These are phyloP conservation scores for Molossus alvarezi DNA, from an alignment of 2,797 vertebrate species.

Conservation along the genomic window DNA sequence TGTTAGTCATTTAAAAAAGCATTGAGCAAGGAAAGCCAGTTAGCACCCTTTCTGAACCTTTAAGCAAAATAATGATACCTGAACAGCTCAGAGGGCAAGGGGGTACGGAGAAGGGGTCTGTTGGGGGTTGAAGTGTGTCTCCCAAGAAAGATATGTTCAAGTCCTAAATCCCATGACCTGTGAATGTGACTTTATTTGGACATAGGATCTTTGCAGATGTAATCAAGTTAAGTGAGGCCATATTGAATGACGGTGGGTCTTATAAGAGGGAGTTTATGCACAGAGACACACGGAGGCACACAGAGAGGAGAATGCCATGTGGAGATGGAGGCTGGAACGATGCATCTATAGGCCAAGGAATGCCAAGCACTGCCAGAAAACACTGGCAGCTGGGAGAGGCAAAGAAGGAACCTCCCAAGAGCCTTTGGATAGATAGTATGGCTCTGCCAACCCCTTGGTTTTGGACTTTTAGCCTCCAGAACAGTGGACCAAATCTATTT, in stretches of 20 bases:
- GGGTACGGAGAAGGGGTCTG: background rate
- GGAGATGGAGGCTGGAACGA: background rate
- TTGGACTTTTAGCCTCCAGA: background rate
- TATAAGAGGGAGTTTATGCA: background rate
- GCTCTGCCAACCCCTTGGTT: background rate
- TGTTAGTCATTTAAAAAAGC: background rate
- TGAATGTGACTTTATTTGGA: background rate
- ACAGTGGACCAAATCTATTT: background rate
- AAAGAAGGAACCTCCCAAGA: background rate
- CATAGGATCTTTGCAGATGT: background rate
- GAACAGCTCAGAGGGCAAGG: background rate
- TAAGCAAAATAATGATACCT: background rate
- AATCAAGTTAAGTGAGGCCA: background rate
- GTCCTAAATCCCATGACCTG: background rate
- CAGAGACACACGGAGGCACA: background rate
- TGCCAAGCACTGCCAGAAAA: background rate
- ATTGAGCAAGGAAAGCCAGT: background rate
- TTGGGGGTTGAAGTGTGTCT: background rate
- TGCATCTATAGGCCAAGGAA: background rate
- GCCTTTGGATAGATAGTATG: background rate
- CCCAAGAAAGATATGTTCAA: background rate
- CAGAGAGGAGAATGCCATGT: fast-evolving
- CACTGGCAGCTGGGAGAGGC: background rate
- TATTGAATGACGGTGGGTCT: background rate
- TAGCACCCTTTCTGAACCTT: background rate